Evolutionary conservation across 2,113 vertebrate genomes (phyloP).

Genomic region (Salvator merianae): DNA sequence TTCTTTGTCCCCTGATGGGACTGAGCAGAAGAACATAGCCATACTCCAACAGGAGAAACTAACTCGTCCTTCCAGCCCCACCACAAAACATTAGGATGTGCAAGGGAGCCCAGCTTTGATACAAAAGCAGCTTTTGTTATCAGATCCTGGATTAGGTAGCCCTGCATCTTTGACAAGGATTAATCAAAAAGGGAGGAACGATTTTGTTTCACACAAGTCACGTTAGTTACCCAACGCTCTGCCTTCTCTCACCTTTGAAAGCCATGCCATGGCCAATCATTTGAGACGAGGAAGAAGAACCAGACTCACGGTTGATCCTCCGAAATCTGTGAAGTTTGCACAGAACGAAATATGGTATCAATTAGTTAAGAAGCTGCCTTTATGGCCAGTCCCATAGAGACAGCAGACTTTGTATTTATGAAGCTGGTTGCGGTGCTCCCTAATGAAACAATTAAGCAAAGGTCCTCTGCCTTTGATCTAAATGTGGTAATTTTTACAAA

Average conservation of each 20-base stretch:
- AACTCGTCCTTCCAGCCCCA: too few relatives aligned
- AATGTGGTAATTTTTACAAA: slow-evolving; percentile 99
- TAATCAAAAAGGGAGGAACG: too few relatives aligned
- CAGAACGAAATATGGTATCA: slow-evolving; percentile 94
- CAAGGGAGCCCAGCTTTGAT: too few relatives aligned
- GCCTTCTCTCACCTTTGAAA: background rate
- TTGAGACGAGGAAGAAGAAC: background rate
- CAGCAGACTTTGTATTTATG: slow-evolving; percentile 89
- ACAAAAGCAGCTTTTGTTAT: too few relatives aligned
- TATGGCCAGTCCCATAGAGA: slow-evolving; percentile 96
- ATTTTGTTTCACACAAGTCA: too few relatives aligned
- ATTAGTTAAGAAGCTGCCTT: slow-evolving; percentile 95
- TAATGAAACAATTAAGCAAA: slow-evolving; percentile 99
- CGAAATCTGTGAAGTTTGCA: slow-evolving; percentile 81
- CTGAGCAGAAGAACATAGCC: too few relatives aligned
- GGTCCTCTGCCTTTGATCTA: slow-evolving; percentile 97
- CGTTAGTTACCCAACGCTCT: too few relatives aligned
- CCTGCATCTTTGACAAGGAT: too few relatives aligned
- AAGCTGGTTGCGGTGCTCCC: slow-evolving; percentile 88
- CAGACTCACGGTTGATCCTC: slow-evolving; percentile 66
- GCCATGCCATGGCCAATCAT: background rate
- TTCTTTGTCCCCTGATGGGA: too few relatives aligned
- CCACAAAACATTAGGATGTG: too few relatives aligned
- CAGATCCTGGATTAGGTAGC: too few relatives aligned
- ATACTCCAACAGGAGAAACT: too few relatives aligned